These are phyloP conservation scores for Aphaenogaster ashmeadi DNA, from an alignment of 1,140 invertebrate genomes.

Conservation along the genomic window DNA sequence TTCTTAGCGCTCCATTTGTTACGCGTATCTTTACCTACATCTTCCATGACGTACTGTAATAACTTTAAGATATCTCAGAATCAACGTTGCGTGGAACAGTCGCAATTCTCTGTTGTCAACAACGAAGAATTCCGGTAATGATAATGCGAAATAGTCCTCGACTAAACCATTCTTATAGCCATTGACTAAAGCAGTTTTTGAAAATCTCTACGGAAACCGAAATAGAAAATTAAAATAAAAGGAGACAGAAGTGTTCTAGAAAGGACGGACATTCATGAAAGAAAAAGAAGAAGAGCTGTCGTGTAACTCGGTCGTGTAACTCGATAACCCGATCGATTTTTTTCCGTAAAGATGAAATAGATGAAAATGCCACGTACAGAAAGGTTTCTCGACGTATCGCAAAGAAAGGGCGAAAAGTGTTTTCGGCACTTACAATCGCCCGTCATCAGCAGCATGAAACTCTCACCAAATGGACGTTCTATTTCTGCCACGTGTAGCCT, in stretches of 20 bases:
- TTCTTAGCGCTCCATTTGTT: constrained; percentile 18
- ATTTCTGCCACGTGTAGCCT: constrained; percentile 13
- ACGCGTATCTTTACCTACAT: constrained; percentile 10
- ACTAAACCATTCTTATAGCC: not conserved
- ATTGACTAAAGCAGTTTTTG: not conserved
- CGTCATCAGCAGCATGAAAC: not conserved
- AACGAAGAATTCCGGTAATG: not conserved
- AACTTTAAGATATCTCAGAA: constrained; percentile 10
- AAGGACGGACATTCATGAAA: not conserved
- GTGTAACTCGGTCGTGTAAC: not conserved
- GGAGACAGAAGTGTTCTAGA: not conserved
- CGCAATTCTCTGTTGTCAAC: not conserved
- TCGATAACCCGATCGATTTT: constrained; percentile 15
- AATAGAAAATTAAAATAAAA: not conserved
- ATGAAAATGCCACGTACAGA: not conserved
- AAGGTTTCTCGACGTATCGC: not conserved
- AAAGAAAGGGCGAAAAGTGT: not conserved
- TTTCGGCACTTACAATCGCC: constrained; percentile 17
- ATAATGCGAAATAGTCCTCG: not conserved
- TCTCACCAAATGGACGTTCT: constrained; percentile 27
- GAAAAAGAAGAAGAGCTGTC: not conserved
- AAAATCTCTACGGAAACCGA: not conserved
- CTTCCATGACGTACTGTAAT: constrained; percentile 20
- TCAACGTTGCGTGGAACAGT: not conserved
- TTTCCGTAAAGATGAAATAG: not conserved